These are phyloP conservation scores for Sebastes variabilis DNA, from an alignment of 2,797 vertebrate species.

Conservation along the genomic window DNA sequence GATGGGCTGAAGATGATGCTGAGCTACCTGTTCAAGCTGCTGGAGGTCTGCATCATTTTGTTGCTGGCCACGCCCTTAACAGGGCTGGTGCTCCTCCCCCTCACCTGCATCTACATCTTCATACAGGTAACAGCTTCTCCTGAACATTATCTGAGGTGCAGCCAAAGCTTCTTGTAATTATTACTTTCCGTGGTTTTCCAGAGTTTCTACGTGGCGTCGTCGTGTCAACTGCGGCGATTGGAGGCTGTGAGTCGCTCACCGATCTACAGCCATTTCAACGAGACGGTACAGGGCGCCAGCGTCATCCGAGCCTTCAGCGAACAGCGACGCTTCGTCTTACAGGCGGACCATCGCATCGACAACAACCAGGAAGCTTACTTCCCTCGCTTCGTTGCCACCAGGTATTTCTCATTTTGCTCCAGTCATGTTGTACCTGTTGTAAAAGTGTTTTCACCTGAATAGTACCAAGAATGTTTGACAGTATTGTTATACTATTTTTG, in stretches of 20 bases:
- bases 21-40: constrained; percentile 86
- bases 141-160: background rate
- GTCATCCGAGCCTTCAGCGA: constrained; percentile 88
- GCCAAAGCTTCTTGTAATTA: no score
- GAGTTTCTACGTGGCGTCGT: constrained; percentile 90
- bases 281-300: constrained; percentile 86
- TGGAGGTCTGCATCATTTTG: constrained; percentile 89
- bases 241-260: constrained; percentile 90
- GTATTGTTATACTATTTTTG: background rate
- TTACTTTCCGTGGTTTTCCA: constrained; percentile 37
- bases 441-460: background rate
- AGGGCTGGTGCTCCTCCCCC: constrained; percentile 83
- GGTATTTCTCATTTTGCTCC: constrained; percentile 69
- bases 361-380: constrained; percentile 87
- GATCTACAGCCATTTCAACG: constrained; percentile 90
- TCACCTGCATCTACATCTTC: constrained; percentile 85
- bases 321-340: constrained; percentile 82
- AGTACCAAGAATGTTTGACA: background rate
- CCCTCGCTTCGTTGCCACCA: constrained; percentile 89
- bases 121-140: constrained; percentile 84
- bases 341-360: constrained; percentile 81
- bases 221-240: constrained; percentile 89
- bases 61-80: constrained; percentile 86
- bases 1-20: constrained; percentile 90
- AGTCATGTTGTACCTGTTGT: background rate